These are phyloP conservation scores for Anoplolepis gracilipes DNA, from an alignment of 1,140 invertebrate genomes.

Conservation along the genomic window DNA sequence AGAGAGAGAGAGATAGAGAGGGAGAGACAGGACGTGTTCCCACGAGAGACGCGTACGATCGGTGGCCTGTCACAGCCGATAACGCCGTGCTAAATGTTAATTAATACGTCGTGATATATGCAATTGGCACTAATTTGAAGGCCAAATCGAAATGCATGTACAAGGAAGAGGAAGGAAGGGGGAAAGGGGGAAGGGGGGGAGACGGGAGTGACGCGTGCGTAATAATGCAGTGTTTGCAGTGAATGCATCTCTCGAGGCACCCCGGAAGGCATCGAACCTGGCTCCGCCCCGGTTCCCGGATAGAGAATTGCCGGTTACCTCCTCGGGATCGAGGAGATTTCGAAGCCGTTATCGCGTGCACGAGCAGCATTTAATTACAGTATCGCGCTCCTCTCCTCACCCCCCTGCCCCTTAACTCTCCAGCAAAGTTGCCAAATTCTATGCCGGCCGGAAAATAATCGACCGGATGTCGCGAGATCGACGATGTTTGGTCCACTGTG, in stretches of 20 bases:
- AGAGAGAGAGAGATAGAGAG: background rate
- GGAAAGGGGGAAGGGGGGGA: background rate
- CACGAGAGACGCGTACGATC: background rate
- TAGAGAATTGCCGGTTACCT: slow-evolving; percentile 49
- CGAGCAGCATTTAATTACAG: slow-evolving; percentile 54
- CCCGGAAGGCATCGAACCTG: slow-evolving; percentile 42
- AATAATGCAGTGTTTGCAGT: slow-evolving; percentile 74
- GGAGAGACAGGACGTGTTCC: background rate
- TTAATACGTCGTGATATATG: slow-evolving; percentile 75
- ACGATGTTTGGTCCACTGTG: too few relatives aligned
- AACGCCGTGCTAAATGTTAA: slow-evolving; percentile 73
- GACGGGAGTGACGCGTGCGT: slow-evolving; percentile 48
- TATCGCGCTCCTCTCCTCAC: background rate
- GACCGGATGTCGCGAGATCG: background rate
- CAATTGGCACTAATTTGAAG: slow-evolving; percentile 76
- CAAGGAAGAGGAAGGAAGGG: too few relatives aligned
- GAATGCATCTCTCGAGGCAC: slow-evolving; percentile 50
- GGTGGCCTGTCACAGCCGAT: slow-evolving; percentile 10
- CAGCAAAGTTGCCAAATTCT: background rate
- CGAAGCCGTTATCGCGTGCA: slow-evolving; percentile 19
- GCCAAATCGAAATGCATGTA: slow-evolving; percentile 68
- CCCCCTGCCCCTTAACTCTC: background rate
- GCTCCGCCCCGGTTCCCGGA: background rate
- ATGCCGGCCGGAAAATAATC: slow-evolving; percentile 28
- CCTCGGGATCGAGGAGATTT: slow-evolving; percentile 50